Evolutionary conservation across 2,888 invertebrate species (phyloP).

Genomic region (Pristionchus maxplancki): DNA sequence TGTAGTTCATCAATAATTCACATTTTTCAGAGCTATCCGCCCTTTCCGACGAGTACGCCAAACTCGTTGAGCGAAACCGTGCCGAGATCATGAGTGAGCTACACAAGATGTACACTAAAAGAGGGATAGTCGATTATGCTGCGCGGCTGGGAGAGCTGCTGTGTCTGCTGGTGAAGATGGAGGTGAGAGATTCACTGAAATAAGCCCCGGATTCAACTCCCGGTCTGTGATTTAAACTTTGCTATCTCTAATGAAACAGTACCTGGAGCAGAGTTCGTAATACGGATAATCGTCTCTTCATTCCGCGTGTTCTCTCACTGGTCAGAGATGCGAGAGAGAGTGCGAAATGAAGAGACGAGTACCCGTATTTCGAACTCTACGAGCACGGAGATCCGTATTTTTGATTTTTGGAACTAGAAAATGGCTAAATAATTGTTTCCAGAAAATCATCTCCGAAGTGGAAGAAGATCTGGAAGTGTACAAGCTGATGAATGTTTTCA

Average conservation of each 20-base stretch:
- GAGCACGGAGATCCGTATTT: too few species aligned
- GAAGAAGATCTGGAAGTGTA: background rate
- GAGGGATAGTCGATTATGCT: background rate
- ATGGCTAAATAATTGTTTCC: background rate
- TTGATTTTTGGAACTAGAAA: background rate
- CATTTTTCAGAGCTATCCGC: background rate
- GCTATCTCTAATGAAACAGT: too few species aligned
- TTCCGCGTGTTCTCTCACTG: too few species aligned
- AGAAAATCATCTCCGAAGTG: background rate
- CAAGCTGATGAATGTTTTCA: background rate
- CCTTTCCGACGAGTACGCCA: background rate
- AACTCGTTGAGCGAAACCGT: background rate
- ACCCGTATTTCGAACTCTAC: too few species aligned
- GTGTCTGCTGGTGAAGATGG: background rate
- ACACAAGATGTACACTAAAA: background rate
- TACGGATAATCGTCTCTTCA: too few species aligned
- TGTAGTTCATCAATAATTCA: background rate
- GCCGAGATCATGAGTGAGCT: background rate
- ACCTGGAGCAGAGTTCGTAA: too few species aligned
- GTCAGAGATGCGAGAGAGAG: too few species aligned
- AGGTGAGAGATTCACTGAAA: background rate
- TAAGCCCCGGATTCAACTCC: too few species aligned
- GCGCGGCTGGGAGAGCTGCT: background rate
- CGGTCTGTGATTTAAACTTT: too few species aligned
- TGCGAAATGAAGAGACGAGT: too few species aligned